Evolutionary conservation across 2,797 vertebrate species (phyloP).

Genomic region (Kryptolebias ocellatus): DNA sequence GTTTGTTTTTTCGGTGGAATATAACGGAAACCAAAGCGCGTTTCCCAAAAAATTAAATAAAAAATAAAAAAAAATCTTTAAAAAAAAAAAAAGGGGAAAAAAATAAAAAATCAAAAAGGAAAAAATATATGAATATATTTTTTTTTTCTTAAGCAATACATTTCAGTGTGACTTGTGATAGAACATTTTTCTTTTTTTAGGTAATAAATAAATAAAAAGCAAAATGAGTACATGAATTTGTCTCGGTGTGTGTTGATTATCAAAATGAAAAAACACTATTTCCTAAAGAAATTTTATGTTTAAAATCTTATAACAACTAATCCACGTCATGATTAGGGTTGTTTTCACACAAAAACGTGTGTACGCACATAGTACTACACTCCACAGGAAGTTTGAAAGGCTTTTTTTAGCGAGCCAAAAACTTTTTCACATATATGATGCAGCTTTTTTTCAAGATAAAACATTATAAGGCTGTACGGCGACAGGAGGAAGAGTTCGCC

Average conservation of each 20-base stretch:
- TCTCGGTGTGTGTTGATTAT: slow-evolving; percentile 59
- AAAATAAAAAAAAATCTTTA: slow-evolving; percentile 25
- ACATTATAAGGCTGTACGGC: no score
- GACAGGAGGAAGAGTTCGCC: slow-evolving; percentile 22
- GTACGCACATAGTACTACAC: no score
- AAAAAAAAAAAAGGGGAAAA: slow-evolving; percentile 28
- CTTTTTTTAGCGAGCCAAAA: no score
- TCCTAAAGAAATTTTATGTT: no score
- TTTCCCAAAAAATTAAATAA: slow-evolving; percentile 68
- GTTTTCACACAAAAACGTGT: no score
- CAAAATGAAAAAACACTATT: no score
- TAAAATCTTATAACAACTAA: no score
- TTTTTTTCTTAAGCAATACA: slow-evolving; percentile 92
- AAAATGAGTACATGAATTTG: slow-evolving; percentile 67
- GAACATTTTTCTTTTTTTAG: slow-evolving; percentile 88
- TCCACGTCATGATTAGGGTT: no score
- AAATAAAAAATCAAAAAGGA: slow-evolving; percentile 45
- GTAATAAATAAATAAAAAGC: slow-evolving; percentile 87
- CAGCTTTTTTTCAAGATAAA: no score
- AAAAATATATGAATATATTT: slow-evolving; percentile 87
- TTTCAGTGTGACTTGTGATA: slow-evolving; percentile 92
- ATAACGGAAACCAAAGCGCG: slow-evolving; percentile 78
- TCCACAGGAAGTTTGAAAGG: no score
- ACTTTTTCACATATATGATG: no score
- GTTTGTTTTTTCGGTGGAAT: slow-evolving; percentile 80